A percentile compares a stretch with the other conserved stretches of the same genome.
These are phyloP conservation scores for Aphelenchoides avenae DNA, from an alignment of 1,140 invertebrate species.

Conservation along the genomic window DNA sequence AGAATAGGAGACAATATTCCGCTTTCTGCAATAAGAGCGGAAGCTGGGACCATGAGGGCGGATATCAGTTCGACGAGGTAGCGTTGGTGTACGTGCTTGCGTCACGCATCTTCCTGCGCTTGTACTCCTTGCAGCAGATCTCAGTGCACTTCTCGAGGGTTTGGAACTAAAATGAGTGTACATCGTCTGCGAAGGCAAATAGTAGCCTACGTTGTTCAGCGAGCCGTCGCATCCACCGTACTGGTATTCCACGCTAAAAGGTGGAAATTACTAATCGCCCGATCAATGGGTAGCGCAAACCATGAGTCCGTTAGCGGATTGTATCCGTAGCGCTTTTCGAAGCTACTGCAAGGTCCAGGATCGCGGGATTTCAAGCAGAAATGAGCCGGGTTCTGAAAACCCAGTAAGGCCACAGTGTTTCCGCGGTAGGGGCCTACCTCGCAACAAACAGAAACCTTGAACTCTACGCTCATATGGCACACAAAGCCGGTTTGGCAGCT, in stretches of 20 bases:
- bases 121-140: conserved; percentile 56
- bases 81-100: too few relatives aligned
- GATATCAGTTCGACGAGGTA: too few relatives aligned
- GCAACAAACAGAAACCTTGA: conserved; percentile 49
- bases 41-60: too few relatives aligned
- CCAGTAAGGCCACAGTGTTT: not conserved
- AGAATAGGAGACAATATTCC: too few relatives aligned
- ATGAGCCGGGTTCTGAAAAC: conserved; percentile 50
- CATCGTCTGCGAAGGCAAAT: not conserved
- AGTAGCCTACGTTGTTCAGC: conserved; percentile 71
- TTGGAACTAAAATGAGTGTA: conserved; percentile 15
- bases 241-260: conserved; percentile 56
- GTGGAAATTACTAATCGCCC: too few relatives aligned
- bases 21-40: too few relatives aligned
- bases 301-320: conserved; percentile 59
- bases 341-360: conserved; percentile 58
- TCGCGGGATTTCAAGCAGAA: conserved; percentile 55
- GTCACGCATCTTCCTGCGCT: conserved; percentile 2
- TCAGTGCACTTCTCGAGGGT: conserved; percentile 53
- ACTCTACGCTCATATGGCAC: conserved; percentile 55
- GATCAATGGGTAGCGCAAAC: too few relatives aligned
- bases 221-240: conserved; percentile 74
- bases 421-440: conserved; percentile 40
- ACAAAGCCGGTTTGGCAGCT: conserved; percentile 52
- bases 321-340: conserved; percentile 57